Evolutionary conservation across 1,140 invertebrate species (phyloP).

Genomic region (Micrasema longulum): DNA sequence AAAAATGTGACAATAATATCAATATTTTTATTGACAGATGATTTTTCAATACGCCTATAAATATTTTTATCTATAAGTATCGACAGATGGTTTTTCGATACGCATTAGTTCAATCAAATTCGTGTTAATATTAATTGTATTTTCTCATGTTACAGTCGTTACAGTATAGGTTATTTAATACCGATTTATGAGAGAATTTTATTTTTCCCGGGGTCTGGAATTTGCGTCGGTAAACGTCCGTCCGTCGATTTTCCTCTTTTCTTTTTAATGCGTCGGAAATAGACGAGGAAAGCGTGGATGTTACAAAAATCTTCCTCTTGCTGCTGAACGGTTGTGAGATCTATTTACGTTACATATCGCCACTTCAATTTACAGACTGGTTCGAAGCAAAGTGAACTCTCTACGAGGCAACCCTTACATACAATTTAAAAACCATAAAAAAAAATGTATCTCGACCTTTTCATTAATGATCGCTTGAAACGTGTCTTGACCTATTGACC

Average conservation of each 20-base stretch:
- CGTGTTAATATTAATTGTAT: too few species aligned
- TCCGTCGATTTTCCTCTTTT: conserved; percentile 28
- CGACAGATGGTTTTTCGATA: too few species aligned
- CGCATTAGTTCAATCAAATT: too few species aligned
- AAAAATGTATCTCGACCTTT: conserved; percentile 6
- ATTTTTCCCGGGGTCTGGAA: background rate
- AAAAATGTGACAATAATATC: conserved; percentile 39
- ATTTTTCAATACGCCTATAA: background rate
- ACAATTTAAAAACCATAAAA: too few species aligned
- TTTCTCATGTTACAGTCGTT: too few species aligned
- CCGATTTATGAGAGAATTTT: background rate
- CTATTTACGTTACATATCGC: conserved; percentile 17
- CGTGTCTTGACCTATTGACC: conserved; percentile 20
- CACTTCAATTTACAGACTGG: background rate
- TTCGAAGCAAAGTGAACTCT: background rate
- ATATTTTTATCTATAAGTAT: conserved; percentile 11
- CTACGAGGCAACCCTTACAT: conserved; percentile 1
- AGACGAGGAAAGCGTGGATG: conserved; percentile 39
- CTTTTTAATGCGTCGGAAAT: conserved; percentile 30
- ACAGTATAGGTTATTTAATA: background rate
- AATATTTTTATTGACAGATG: too few species aligned
- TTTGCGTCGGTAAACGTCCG: conserved; percentile 2
- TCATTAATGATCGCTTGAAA: conserved; percentile 1
- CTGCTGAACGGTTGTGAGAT: too few species aligned
- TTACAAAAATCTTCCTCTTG: conserved; percentile 26